Conservation (phyloP, 2,888 invertebrate species). For the Actias luna region DNA sequence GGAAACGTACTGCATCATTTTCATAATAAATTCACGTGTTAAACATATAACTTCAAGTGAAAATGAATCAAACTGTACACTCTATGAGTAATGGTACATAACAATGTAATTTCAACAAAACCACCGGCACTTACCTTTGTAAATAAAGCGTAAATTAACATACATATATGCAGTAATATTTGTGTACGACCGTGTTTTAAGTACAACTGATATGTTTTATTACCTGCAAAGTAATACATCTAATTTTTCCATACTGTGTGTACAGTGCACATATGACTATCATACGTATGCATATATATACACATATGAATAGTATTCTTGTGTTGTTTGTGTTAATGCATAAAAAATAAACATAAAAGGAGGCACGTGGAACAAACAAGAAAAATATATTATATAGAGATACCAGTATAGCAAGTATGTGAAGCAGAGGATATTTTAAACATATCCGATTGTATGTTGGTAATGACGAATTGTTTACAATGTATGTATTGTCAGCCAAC, state of each 20-base stretch:
- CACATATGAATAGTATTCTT: constrained; percentile 1
- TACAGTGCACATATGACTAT: neutral
- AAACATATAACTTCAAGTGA: neutral
- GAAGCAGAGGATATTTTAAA: neutral
- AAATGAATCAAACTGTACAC: neutral
- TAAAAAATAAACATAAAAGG: constrained; percentile 10
- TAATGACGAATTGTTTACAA: neutral
- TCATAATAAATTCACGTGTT: neutral
- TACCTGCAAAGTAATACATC: neutral
- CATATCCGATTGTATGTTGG: neutral
- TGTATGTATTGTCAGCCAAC: neutral
- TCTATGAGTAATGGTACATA: neutral
- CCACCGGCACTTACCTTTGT: neutral
- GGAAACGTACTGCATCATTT: neutral
- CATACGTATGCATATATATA: neutral
- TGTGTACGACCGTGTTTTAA: neutral
- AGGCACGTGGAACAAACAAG: neutral
- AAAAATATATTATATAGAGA: neutral
- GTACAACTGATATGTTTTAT: neutral
- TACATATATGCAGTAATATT: neutral
- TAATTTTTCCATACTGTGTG: neutral
- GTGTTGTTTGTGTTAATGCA: constrained; percentile 6
- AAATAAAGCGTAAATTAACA: neutral
- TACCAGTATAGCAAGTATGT: constrained; percentile 8
- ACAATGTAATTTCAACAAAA: neutral